Percentiles rank a stretch among this genome's conserved stretches.
These are phyloP conservation scores for Agrochola litura DNA, from an alignment of 2,888 invertebrate genomes.

Conservation along the genomic window DNA sequence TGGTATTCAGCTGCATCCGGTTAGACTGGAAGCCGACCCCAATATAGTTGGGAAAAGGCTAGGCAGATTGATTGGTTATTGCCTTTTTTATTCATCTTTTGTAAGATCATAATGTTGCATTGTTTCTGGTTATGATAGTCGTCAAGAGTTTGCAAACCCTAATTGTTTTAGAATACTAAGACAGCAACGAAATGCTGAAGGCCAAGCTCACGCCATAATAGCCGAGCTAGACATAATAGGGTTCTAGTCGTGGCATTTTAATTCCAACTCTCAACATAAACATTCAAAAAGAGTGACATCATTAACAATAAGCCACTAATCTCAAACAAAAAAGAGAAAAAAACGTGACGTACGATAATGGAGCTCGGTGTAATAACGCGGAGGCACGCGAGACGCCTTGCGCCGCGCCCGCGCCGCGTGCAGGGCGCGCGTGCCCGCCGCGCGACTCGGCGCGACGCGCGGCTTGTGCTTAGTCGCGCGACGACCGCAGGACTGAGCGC, in stretches of 20 bases:
- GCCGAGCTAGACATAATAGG: neutral
- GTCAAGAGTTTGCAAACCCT: neutral
- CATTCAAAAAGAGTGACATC: conserved; percentile 26
- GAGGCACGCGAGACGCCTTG: conserved; percentile 81
- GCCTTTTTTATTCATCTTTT: neutral
- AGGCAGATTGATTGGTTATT: neutral
- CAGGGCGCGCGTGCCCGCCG: conserved; percentile 82
- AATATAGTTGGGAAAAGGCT: too few relatives aligned
- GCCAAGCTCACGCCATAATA: neutral
- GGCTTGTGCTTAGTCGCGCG: conserved; percentile 84
- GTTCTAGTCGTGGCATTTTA: neutral
- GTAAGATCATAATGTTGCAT: neutral
- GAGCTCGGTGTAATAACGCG: conserved; percentile 68
- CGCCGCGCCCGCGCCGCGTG: conserved; percentile 78
- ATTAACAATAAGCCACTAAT: conserved; percentile 40
- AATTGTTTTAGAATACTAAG: neutral
- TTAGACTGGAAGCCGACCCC: too few relatives aligned
- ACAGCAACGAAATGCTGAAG: neutral
- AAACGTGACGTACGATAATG: conserved; percentile 66
- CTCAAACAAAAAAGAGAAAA: conserved; percentile 40
- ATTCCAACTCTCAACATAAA: conserved; percentile 31
- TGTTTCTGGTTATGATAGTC: neutral
- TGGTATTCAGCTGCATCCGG: too few relatives aligned
- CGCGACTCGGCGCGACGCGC: conserved; percentile 44
- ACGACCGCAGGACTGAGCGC: conserved; percentile 74